Conservation (phyloP, 2,113 vertebrate genomes). For the Alosa alosa region DNA sequence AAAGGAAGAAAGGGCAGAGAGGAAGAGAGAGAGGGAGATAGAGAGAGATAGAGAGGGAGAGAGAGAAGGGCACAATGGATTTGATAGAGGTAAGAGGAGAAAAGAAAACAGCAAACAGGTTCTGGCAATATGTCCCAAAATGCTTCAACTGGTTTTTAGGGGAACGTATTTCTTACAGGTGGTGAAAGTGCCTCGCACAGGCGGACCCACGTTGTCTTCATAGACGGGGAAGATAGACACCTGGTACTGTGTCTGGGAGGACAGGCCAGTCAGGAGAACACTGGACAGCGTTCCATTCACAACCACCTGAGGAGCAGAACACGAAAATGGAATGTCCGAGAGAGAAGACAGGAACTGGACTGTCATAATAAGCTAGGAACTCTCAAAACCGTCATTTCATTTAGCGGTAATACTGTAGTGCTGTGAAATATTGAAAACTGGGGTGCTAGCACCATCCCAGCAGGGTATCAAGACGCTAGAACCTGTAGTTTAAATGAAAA, state of each 20-base stretch:
- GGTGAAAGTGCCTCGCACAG: constrained; percentile 78
- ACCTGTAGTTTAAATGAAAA: no score
- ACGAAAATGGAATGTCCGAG: neutral
- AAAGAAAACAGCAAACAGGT: neutral
- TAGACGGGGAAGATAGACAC: constrained; percentile 84
- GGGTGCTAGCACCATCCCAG: no score
- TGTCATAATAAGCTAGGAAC: no score
- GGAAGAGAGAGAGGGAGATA: neutral
- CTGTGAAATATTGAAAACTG: no score
- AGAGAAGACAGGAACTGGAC: neutral
- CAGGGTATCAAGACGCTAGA: no score
- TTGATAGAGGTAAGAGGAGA: neutral
- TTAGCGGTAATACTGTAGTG: no score
- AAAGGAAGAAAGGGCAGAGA: neutral
- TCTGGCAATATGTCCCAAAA: neutral
- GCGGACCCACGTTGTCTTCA: constrained; percentile 64
- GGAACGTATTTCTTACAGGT: constrained; percentile 73
- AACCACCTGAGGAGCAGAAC: constrained; percentile 71
- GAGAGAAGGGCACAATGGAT: no score
- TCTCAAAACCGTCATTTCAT: neutral
- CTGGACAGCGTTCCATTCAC: constrained; percentile 72
- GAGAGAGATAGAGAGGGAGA: neutral
- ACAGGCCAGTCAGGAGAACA: constrained; percentile 72
- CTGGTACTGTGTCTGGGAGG: constrained; percentile 81
- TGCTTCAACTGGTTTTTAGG: neutral